Base-by-base conservation (phyloP, 2,113 vertebrate genomes). In the Noctilio leporinus region DNA sequence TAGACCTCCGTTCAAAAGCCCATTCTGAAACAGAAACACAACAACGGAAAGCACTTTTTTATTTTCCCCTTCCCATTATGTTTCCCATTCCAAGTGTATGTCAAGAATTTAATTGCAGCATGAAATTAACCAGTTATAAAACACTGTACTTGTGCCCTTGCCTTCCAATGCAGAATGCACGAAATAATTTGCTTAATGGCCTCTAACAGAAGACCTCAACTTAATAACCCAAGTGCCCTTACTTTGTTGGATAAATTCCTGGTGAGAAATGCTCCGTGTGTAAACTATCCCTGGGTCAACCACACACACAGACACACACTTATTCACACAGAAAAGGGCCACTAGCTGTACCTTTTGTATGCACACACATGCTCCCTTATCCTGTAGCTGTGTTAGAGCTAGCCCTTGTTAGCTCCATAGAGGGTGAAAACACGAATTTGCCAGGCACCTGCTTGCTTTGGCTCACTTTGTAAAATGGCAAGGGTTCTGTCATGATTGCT, bases 111-210 rank as follows among this genome's bases (percentile, higher is more conserved):
- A 98, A 98, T 98, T 98, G 98, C 94, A 98, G 95, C 92, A 96
- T 97, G 93, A 98, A 98, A 98, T 98, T 98, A 98, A 98, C 97
- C 97, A 97, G 96, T 96, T 98, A 98, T 98, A 97, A 98, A 98
- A 98, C 97, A 98, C 78, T 51, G 96, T 97, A 89, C 96, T 97
- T 96, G 22, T 67, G 97, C 97, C 98, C 97, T 97, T 89, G 96
- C 96, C 96, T 98, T 98, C 97, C 94, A 97, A 94, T 95, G 97
- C 90, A 97, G 93, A 97, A 97, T 97, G 88, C 97, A 95, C 97
- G 97, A 97, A 98, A 98, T 98, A 98, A 98, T 98, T 98, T 98
- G 95, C 97, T 98, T 98, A 99, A 98, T 98, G 98, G 98, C 94
- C 98, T 95, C 96, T 97, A 98, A 97, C 97, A 98, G 94, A 97